phyloP scores from a whole-genome alignment of 2,888 invertebrate species.

The Parnassius mnemosyne region DNA sequence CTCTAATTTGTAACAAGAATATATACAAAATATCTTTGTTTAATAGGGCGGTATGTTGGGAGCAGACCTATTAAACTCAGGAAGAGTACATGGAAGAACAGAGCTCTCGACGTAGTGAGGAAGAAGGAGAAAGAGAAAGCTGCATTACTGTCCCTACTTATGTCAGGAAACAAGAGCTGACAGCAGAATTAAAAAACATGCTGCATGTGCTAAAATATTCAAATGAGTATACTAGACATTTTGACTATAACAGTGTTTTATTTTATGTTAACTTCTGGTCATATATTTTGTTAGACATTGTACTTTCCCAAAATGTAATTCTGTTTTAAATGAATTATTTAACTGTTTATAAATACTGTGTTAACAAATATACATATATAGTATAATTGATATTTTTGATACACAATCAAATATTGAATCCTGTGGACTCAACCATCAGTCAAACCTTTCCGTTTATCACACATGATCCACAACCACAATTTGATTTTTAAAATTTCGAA shows the following conservation, averaged over 20 bases:
- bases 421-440: too few relatives aligned
- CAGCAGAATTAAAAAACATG: constrained; percentile 27
- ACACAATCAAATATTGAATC: too few relatives aligned
- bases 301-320: too few relatives aligned
- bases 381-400: too few relatives aligned
- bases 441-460: too few relatives aligned
- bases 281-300: too few relatives aligned
- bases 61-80: constrained; percentile 98
- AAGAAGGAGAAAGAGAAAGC: constrained; percentile 98
- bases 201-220: background rate
- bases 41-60: constrained; percentile 96
- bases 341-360: too few relatives aligned
- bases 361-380: too few relatives aligned
- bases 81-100: constrained; percentile 97
- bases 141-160: constrained; percentile 86
- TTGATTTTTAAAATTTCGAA: too few relatives aligned
- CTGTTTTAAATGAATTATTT: too few relatives aligned
- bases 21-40: background rate
- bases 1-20: too few relatives aligned
- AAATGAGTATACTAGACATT: background rate
- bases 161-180: constrained; percentile 79
- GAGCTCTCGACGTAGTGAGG: constrained; percentile 94
- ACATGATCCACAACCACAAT: too few relatives aligned
- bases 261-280: constrained; percentile 2
- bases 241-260: background rate